Evolutionary conservation across 1,140 invertebrate species (phyloP), one percentile per base, ranked within the genome.

Genomic region (Drosophila paulistorum): DNA sequence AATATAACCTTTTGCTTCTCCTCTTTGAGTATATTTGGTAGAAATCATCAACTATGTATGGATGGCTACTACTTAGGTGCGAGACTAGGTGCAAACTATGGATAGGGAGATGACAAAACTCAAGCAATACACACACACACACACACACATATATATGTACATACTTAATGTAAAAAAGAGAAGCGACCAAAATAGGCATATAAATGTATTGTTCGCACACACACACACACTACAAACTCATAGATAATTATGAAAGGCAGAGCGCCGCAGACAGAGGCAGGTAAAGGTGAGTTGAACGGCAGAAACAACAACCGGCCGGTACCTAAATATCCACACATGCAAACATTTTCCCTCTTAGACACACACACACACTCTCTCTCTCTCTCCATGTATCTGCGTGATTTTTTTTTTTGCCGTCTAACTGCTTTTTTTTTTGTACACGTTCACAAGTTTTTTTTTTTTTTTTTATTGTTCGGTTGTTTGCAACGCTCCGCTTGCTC

Each of bases 391-490:
- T 64, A 39, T 71, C 58, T 60, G 48, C 68, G 55, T 78, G 60
- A 68, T 61, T 68, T 75, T 30, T 75, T 30, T 81, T 30, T 81
- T 68, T 74, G 74, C 62, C 61, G 84, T 89, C 71, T 77, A 87
- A 80, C 80, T 81, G 65, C 80, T 87, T 77, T 78, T 78, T 78
- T 78, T 78, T 83, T 87, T 89, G 80, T 89, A 89, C 74, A 87
- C 84, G 80, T 87, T 87, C 77, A 90, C 83, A 89, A 84, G 68
- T 75, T 83, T 42, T 61, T 23, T 23, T 75, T 83, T 42, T 61
- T 23, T 23, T 61, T 57, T 59, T 59, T 59, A 59, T 39, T 86
- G 74, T 72, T 75, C 68, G 82, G 66, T 65, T 71, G 57, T 83
- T 83, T 74, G 69, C 73, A 84, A 79, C 77, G 71, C 67, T 86